Percentiles rank a stretch among this genome's conserved stretches.
These are phyloP conservation scores for Cephus sareptanus DNA, from an alignment of 2,888 invertebrate genomes.

Conservation along the genomic window DNA sequence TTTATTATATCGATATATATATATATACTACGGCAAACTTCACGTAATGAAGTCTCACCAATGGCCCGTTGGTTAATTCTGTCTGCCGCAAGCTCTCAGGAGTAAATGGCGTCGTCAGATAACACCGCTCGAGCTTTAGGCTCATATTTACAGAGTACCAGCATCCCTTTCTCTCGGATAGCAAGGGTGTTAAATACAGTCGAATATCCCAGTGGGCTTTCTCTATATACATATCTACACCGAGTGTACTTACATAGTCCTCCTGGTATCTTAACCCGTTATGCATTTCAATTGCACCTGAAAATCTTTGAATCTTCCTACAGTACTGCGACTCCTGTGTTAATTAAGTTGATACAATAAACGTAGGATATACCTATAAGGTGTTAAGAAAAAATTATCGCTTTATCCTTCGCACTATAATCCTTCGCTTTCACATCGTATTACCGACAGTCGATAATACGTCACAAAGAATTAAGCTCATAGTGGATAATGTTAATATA, in stretches of 20 bases:
- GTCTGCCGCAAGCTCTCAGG: constrained; percentile 15
- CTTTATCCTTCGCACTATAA: neutral
- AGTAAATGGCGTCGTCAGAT: constrained; percentile 14
- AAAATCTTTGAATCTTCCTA: constrained; percentile 13
- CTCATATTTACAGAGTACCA: constrained; percentile 16
- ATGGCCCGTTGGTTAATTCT: constrained; percentile 11
- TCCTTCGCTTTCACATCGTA: neutral
- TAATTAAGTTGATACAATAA: neutral
- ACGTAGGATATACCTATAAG: neutral
- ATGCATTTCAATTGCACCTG: constrained; percentile 2
- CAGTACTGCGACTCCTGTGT: neutral
- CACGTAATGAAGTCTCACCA: constrained; percentile 7
- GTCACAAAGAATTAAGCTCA: neutral
- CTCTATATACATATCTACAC: neutral
- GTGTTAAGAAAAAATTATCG: neutral
- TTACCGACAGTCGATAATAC: neutral
- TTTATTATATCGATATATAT: neutral
- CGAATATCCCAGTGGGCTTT: neutral
- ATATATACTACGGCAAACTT: neutral
- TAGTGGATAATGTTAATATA: constrained; percentile 22
- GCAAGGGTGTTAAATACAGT: constrained; percentile 1
- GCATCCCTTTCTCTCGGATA: neutral
- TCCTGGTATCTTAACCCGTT: neutral
- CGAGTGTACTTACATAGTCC: neutral
- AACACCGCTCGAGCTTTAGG: constrained; percentile 17